Base-by-base conservation (phyloP, 2,888 invertebrate species). In the Cheilosia variabilis region DNA sequence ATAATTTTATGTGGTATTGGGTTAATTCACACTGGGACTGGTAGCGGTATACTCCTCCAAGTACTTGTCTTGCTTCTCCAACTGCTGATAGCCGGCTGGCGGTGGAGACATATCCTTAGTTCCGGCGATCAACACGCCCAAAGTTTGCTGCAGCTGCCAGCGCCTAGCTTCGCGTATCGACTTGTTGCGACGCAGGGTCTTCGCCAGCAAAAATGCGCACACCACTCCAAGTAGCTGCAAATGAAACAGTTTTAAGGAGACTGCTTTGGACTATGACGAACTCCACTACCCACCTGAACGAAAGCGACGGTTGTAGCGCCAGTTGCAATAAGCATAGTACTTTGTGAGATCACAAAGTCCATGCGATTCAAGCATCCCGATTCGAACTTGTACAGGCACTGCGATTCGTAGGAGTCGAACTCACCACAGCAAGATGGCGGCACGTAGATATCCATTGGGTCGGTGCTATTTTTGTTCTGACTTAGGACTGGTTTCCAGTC, bases 181-280 rank as follows among this genome's bases (percentile, higher is more conserved):
- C 91, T 96, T 96, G 81, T 96, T 95, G 87, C 94, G 94, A 80
- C 96, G 95, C 90, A 98, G 96, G 2, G 97, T 96, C 90, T 96
- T 95, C 78, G 97, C 98, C 91, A 98, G 93, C 93, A 97, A 96
- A 91, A 97, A 96, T 2, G 98, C 97, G 90, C 98, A 97, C 87
- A 97, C 94, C 63, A 98, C 96, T 87, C 98, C 98, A 89, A 98
- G 93, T 55, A 98, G 93, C 96, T 96, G 93, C 63, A 93, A 87
- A 79, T 9, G 9, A 45, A 60, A 17, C 24, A 2, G 19, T 7
- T 34, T 52, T 66, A 69, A 47, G 52, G 5, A 31, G 50, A n/a
- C n/a, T n/a, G n/a, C 13, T 22, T 37, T 41, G 15, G 9, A 7
- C 27, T 22, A 41, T 2, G 4, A 13, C 7, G 4, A 4, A 10